These are phyloP conservation scores for Tenualosa thibaudeaui DNA, from an alignment of 2,797 vertebrate genomes.

Conservation along the genomic window DNA sequence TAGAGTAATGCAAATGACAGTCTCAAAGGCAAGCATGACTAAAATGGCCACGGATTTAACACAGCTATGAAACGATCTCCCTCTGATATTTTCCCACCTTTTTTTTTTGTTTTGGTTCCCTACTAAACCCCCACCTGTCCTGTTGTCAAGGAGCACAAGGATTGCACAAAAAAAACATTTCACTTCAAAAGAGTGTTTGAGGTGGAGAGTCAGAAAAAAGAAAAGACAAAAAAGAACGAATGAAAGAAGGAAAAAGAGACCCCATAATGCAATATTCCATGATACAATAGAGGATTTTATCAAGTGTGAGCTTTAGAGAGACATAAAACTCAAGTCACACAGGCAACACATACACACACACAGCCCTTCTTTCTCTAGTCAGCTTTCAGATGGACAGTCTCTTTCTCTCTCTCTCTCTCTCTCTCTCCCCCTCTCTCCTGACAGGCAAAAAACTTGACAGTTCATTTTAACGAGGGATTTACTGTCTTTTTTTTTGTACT, in stretches of 20 bases:
- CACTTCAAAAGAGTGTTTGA: neutral
- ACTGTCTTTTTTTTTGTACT: slow-evolving; percentile 55
- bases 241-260: no score
- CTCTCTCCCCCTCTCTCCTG: slow-evolving; percentile 50
- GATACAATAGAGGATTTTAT: neutral
- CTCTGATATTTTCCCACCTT: neutral
- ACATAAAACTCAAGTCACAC: neutral
- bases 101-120: slow-evolving; percentile 23
- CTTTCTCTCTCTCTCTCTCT: slow-evolving; percentile 48
- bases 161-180: neutral
- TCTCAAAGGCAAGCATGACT: slow-evolving; percentile 48
- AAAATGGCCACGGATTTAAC: slow-evolving; percentile 27
- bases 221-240: no score
- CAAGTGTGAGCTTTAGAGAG: neutral
- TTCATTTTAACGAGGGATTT: slow-evolving; percentile 70
- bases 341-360: slow-evolving; percentile 23
- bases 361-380: slow-evolving; percentile 44
- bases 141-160: neutral
- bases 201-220: neutral
- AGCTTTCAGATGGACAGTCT: slow-evolving; percentile 50
- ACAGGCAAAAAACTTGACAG: slow-evolving; percentile 62
- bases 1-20: slow-evolving; percentile 62
- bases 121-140: neutral
- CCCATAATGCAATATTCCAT: neutral
- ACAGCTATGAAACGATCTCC: slow-evolving; percentile 13